Evolutionary conservation across 2,797 vertebrate species (phyloP).

Genomic region (Micrastur ruficollis): DNA sequence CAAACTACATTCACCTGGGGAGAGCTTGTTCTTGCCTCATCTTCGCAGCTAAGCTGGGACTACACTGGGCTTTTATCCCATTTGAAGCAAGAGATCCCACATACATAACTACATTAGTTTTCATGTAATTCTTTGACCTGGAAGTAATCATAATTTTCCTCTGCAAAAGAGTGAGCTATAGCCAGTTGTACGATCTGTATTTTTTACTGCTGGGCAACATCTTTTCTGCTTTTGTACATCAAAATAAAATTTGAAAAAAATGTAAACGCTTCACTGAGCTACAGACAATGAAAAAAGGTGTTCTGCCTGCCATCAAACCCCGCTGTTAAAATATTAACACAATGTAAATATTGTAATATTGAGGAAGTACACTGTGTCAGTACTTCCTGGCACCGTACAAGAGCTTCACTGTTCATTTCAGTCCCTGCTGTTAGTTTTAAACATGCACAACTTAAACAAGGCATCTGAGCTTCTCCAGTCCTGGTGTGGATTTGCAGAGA

Average conservation of each 20-base stretch:
- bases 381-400: slow-evolving; percentile 59
- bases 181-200: background rate
- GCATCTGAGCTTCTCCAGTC: slow-evolving; percentile 59
- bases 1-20: background rate
- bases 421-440: slow-evolving; percentile 63
- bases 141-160: slow-evolving; percentile 11
- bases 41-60: background rate
- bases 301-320: slow-evolving; percentile 52
- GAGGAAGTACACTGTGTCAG: slow-evolving; percentile 68
- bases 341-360: slow-evolving; percentile 68
- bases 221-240: background rate
- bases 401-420: slow-evolving; percentile 59
- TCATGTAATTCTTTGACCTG: background rate
- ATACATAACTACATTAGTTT: background rate
- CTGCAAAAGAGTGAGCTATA: background rate
- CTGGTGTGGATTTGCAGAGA: slow-evolving; percentile 1
- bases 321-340: slow-evolving; percentile 59
- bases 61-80: background rate
- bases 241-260: slow-evolving; percentile 26
- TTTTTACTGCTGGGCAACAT: background rate
- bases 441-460: slow-evolving; percentile 52
- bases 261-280: background rate
- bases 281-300: slow-evolving; percentile 57
- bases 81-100: background rate
- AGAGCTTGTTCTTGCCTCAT: background rate